Conservation (phyloP, 2,113 vertebrate species). For the Balaeniceps rex region DNA sequence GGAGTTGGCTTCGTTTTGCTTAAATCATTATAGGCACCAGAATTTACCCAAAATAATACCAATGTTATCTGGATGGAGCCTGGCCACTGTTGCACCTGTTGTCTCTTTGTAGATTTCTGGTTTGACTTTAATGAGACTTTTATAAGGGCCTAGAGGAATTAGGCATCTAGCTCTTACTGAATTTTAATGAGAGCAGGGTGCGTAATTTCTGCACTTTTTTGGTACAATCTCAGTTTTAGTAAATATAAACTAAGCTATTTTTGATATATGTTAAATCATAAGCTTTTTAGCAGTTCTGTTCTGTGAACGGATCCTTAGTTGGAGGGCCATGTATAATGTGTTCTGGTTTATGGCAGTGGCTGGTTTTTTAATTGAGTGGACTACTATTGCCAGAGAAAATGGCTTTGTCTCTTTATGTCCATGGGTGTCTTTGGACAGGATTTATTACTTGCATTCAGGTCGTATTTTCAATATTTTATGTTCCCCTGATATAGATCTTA, state of each 20-base stretch:
- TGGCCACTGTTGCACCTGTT: background rate
- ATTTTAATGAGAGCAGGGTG: background rate
- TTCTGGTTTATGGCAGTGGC: background rate
- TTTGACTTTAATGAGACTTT: background rate
- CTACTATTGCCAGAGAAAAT: background rate
- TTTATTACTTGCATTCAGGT: background rate
- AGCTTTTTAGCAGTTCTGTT: background rate
- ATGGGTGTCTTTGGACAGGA: background rate
- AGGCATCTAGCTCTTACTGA: background rate
- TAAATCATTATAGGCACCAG: background rate
- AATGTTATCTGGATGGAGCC: background rate
- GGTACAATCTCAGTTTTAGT: background rate
- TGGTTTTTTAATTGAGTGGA: background rate
- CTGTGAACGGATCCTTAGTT: background rate
- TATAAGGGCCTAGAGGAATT: background rate
- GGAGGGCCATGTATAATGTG: background rate
- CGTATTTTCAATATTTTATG: background rate
- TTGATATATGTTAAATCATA: background rate
- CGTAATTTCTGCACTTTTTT: background rate
- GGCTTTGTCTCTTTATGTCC: background rate
- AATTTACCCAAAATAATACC: background rate
- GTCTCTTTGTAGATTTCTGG: background rate
- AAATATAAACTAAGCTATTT: background rate
- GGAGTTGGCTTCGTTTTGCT: background rate
- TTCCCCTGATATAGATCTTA: background rate